phyloP scores from a whole-genome alignment of 2,113 vertebrate species.

The Oreotrochilus melanogaster region DNA sequence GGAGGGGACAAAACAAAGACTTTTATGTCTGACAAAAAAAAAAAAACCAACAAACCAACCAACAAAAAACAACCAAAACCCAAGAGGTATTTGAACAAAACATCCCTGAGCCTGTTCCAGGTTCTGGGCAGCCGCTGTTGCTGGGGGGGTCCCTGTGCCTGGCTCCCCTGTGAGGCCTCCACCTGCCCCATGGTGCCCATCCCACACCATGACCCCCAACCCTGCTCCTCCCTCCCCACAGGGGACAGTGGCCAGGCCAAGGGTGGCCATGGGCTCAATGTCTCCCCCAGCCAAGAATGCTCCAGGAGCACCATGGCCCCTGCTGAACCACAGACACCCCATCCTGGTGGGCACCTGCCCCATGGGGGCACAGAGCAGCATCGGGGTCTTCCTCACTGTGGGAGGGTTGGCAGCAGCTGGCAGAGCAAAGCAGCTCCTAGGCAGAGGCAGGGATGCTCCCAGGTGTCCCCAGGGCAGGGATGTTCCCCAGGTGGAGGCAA shows the following conservation, averaged over 20 bases:
- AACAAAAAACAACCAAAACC: background rate
- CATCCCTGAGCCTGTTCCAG: background rate
- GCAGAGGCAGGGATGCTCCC: background rate
- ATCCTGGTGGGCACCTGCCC: background rate
- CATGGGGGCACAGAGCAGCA: background rate
- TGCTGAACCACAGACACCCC: background rate
- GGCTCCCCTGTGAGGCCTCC: accelerated
- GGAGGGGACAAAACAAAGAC: conserved; percentile 18
- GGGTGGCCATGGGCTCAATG: accelerated
- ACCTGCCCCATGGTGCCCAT: accelerated
- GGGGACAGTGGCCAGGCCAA: accelerated
- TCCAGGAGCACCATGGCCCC: background rate
- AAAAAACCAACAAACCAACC: background rate
- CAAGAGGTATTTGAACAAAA: conserved; percentile 43
- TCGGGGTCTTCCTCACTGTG: accelerated
- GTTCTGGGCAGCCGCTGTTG: background rate
- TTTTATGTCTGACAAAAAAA: background rate
- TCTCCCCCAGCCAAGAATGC: accelerated
- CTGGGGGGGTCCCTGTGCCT: background rate
- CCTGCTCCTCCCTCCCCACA: background rate
- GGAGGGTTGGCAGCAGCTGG: background rate
- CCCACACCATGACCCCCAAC: background rate
- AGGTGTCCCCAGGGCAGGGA: no score
- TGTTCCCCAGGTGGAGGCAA: no score
- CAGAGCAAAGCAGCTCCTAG: background rate